These are phyloP conservation scores for Emys orbicularis DNA, from an alignment of 2,797 vertebrate genomes.

Conservation along the genomic window DNA sequence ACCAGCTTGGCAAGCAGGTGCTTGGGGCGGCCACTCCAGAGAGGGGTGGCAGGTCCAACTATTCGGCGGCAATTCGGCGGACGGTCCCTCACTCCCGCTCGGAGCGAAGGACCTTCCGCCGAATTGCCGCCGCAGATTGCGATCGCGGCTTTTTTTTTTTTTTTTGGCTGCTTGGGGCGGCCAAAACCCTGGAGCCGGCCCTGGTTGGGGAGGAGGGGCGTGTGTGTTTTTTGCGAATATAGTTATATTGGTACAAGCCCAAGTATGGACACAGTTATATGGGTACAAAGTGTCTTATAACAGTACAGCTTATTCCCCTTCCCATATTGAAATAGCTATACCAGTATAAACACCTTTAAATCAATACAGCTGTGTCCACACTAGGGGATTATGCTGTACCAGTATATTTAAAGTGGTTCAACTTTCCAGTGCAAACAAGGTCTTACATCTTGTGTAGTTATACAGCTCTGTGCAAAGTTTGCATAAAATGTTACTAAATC, in stretches of 20 bases:
- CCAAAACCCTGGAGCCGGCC: too few relatives aligned
- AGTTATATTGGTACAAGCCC: neutral
- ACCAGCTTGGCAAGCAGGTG: too few relatives aligned
- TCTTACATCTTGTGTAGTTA: neutral
- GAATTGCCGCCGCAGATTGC: too few relatives aligned
- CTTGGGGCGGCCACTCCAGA: too few relatives aligned
- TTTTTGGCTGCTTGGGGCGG: too few relatives aligned
- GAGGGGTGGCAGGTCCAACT: too few relatives aligned
- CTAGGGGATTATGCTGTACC: neutral
- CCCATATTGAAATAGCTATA: neutral
- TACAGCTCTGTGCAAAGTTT: neutral
- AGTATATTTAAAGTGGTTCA: neutral
- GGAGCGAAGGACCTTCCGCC: too few relatives aligned
- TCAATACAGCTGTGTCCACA: neutral
- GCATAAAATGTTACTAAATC: neutral
- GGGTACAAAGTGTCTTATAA: neutral
- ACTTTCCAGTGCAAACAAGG: fast-evolving
- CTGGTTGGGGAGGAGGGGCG: too few relatives aligned
- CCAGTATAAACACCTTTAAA: neutral
- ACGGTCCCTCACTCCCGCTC: too few relatives aligned
- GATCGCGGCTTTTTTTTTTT: too few relatives aligned
- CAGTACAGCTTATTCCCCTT: neutral
- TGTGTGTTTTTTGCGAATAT: too few relatives aligned
- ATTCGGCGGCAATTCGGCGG: too few relatives aligned
- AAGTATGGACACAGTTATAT: neutral